Evolutionary conservation across 2,888 invertebrate species (phyloP), one percentile per base, ranked within the genome.

Genomic region (Chymomyza caudatula): DNA sequence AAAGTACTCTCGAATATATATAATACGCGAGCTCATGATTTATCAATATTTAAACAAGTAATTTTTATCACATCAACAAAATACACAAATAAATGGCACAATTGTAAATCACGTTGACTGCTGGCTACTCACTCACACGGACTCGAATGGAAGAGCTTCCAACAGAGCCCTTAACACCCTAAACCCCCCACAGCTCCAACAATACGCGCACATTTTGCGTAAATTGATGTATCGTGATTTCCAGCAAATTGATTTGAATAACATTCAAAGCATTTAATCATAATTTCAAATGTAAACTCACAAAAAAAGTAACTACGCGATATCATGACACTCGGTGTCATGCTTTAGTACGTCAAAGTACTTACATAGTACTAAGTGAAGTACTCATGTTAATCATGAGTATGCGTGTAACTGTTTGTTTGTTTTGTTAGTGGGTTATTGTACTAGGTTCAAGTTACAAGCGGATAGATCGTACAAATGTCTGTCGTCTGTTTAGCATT

Each of bases 211-310:
- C 60, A 60, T 66, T 77, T 55, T 60, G 61, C 83, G 85, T 72
- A 83, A 83, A 83, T 83, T 86, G 85, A 80, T 79, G 77, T 75
- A 76, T 86, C 83, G 86, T 83, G 82, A 83, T 83, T 75, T 64
- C 58, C 23, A 66, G 67, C 75, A 83, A 83, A 83, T 86, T 79
- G 73, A 61, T 71, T 71, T 67, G 69, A 71, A 70, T 73, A 83
- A 83, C 63, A 75, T 59, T 68, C 74, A 65, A 20, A 22, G 49
- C 70, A 11, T n/a, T 51, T 20, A 17, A 51, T 51, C 71, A 60
- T 67, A 67, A 71, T 67, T 67, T 61, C 43, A 64, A 63, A 55
- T 58, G 60, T 57, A 63, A 71, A 71, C 63, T 42, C 29, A 37
- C 11, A 11, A 37, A 25, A n/a, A 25, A 37, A 37, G 11, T 37